A percentile compares a stretch with the other conserved stretches of the same genome.
These are phyloP conservation scores for Cancer borealis DNA, from an alignment of 2,888 invertebrate species.

Conservation along the genomic window DNA sequence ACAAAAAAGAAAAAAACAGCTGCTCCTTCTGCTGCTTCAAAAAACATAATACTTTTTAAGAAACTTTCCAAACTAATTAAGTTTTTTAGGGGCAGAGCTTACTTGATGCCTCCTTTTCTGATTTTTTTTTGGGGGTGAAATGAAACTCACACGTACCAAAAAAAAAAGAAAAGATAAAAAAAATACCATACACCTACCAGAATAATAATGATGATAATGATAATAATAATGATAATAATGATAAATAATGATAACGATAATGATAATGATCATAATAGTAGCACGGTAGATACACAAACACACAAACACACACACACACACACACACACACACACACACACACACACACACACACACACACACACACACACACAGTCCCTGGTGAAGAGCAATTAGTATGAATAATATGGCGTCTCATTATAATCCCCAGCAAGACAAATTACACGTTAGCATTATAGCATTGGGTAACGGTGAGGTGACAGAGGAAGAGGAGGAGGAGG, in stretches of 20 bases:
- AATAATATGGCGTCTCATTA: background rate
- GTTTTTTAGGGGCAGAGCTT: background rate
- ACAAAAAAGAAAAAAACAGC: background rate
- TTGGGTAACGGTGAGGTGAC: background rate
- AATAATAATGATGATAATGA: background rate
- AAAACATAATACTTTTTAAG: background rate
- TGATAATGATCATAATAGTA: background rate
- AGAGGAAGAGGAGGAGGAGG: constrained; percentile 20
- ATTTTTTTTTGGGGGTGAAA: background rate
- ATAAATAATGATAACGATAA: background rate
- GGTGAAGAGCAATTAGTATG: constrained; percentile 1
- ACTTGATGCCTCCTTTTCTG: background rate
- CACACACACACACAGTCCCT: background rate
- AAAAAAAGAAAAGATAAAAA: background rate
- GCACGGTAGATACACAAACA: background rate
- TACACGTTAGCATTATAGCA: background rate
- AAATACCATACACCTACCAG: background rate
- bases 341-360: constrained; percentile 12
- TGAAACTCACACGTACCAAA: background rate
- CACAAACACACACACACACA: background rate
- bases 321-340: constrained; percentile 13
- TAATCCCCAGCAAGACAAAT: background rate
- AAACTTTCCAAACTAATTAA: background rate
- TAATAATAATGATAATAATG: background rate
- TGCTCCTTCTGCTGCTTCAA: background rate